A percentile compares a stretch with the other conserved stretches of the same genome.
phyloP scores from a whole-genome alignment of 2,797 vertebrate species.

The Perodicticus potto region DNA sequence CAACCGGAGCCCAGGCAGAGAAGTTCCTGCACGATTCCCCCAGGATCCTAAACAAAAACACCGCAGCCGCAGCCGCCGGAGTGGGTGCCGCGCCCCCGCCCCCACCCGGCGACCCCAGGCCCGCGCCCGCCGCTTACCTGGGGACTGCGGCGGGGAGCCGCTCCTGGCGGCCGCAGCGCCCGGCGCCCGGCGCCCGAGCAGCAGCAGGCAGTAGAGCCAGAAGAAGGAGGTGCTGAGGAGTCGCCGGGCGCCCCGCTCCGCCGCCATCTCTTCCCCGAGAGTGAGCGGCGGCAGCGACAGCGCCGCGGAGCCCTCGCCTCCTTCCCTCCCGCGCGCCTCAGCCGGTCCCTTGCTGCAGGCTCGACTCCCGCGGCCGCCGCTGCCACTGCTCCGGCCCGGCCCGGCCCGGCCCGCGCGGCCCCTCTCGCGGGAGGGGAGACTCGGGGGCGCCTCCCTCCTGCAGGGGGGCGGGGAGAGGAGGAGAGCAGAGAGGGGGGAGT shows the following conservation, averaged over 20 bases:
- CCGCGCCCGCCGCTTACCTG: slow-evolving; percentile 78
- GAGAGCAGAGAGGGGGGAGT: slow-evolving; percentile 49
- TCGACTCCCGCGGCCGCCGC: slow-evolving; percentile 54
- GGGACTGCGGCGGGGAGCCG: slow-evolving; percentile 78
- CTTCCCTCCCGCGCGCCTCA: slow-evolving; percentile 60
- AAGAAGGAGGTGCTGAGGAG: slow-evolving; percentile 76
- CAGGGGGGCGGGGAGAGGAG: slow-evolving; percentile 60
- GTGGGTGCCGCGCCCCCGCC: slow-evolving; percentile 55
- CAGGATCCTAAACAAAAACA: slow-evolving; percentile 72
- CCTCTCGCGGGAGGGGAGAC: slow-evolving; percentile 61
- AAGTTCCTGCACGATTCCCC: slow-evolving; percentile 70
- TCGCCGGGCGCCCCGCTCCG: slow-evolving; percentile 82
- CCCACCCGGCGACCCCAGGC: not conserved
- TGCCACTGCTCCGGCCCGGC: slow-evolving; percentile 51
- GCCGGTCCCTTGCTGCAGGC: slow-evolving; percentile 66
- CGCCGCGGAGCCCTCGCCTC: slow-evolving; percentile 66
- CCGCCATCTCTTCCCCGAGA: slow-evolving; percentile 86
- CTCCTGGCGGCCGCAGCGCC: slow-evolving; percentile 75
- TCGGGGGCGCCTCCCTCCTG: slow-evolving; percentile 79
- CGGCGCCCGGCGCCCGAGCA: slow-evolving; percentile 68
- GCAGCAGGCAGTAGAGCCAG: slow-evolving; percentile 78
- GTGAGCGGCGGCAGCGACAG: slow-evolving; percentile 56
- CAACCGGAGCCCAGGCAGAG: not conserved
- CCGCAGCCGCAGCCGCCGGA: slow-evolving; percentile 6
- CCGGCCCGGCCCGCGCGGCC: slow-evolving; percentile 65